Conservation (phyloP, 2,888 invertebrate genomes). For the Limnephilus rhombicus region DNA sequence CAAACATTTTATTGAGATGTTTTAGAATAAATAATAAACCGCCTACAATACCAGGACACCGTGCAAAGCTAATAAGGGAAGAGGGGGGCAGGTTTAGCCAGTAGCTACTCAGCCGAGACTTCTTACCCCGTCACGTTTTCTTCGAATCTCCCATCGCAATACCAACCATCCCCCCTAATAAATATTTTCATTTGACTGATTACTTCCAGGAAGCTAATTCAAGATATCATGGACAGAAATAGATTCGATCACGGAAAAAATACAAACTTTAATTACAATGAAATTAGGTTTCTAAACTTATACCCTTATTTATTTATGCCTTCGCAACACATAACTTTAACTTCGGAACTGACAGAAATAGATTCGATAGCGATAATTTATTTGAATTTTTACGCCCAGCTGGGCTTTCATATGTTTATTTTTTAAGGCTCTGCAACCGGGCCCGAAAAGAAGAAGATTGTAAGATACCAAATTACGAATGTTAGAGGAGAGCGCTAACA, state of each 20-base stretch:
- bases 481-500: too few relatives aligned
- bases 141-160: not conserved
- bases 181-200: conserved; percentile 1
- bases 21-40: not conserved
- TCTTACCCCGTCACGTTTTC: not conserved
- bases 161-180: not conserved
- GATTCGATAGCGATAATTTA: too few relatives aligned
- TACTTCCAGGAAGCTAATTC: not conserved
- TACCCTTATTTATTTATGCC: too few relatives aligned
- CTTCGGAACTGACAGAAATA: too few relatives aligned
- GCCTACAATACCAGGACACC: not conserved
- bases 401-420: too few relatives aligned
- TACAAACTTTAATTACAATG: not conserved
- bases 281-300: too few relatives aligned
- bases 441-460: too few relatives aligned
- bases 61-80: not conserved
- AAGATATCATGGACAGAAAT: not conserved
- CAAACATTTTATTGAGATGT: not conserved
- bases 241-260: not conserved
- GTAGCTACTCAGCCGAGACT: not conserved
- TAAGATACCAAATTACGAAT: too few relatives aligned
- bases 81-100: not conserved
- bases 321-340: too few relatives aligned
- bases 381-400: too few relatives aligned
- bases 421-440: too few relatives aligned